A percentile compares a stretch with the other conserved stretches of the same genome.
phyloP scores from a whole-genome alignment of 1,140 invertebrate genomes.

The Apolygus lucorum region DNA sequence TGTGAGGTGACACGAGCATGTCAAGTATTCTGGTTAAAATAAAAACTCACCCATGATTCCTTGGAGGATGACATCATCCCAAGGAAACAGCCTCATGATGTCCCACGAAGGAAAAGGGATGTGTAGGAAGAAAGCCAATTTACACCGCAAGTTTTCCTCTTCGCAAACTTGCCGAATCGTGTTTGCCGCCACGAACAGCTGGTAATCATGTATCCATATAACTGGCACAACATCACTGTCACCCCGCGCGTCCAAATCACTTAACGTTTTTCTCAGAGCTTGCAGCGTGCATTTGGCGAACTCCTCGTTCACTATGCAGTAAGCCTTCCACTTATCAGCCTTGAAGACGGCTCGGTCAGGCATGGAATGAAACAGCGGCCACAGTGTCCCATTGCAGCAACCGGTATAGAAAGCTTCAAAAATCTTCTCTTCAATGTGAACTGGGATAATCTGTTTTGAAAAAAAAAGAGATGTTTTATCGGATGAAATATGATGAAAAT shows the following conservation, averaged over 20 bases:
- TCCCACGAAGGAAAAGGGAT: constrained; percentile 91
- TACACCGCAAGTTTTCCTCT: constrained; percentile 66
- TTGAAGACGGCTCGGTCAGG: constrained; percentile 68
- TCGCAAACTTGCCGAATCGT: constrained; percentile 71
- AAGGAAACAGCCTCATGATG: constrained; percentile 79
- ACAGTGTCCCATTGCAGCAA: constrained; percentile 84
- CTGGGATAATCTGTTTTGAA: constrained; percentile 62
- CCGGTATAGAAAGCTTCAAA: constrained; percentile 86
- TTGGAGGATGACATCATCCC: constrained; percentile 83
- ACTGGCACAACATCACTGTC: constrained; percentile 55
- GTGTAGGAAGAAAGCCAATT: constrained; percentile 83
- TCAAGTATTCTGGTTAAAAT: constrained; percentile 40
- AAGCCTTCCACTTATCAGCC: constrained; percentile 71
- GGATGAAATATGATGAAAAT: background rate
- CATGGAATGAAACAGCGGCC: constrained; percentile 87
- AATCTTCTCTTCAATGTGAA: constrained; percentile 60
- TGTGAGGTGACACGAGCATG: too few relatives aligned
- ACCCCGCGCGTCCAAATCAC: constrained; percentile 44
- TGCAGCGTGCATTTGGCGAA: constrained; percentile 71
- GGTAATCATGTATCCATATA: constrained; percentile 87
- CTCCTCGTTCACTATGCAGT: constrained; percentile 67
- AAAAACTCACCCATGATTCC: constrained; percentile 66
- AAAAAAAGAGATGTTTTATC: constrained; percentile 28
- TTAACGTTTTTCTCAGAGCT: constrained; percentile 52
- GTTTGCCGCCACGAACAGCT: constrained; percentile 79